Conservation (phyloP, 2,888 invertebrate genomes). For the Tridacna crocea region DNA sequence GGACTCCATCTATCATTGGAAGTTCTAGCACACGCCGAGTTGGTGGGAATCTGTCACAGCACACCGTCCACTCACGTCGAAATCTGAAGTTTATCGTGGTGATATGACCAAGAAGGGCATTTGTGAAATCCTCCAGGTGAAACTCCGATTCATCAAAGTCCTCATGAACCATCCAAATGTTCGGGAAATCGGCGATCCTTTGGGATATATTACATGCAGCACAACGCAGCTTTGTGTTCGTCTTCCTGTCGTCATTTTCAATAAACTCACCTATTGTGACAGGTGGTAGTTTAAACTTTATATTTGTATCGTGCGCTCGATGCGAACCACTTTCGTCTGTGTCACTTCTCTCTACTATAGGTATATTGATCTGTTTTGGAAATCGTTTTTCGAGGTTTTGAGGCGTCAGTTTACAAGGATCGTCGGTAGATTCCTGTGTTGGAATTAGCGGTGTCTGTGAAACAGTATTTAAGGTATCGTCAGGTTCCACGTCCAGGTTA, state of each 20-base stretch:
- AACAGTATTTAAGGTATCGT: not conserved
- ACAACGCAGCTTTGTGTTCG: not conserved
- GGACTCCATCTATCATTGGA: not conserved
- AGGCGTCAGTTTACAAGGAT: not conserved
- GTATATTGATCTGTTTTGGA: slow-evolving; percentile 13
- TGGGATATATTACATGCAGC: not conserved
- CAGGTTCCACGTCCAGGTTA: not conserved
- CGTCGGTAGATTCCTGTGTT: not conserved
- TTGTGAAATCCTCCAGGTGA: slow-evolving; percentile 7
- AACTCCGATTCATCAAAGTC: not conserved
- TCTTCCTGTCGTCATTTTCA: not conserved
- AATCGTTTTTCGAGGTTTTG: slow-evolving; percentile 5
- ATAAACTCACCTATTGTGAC: slow-evolving; percentile 2
- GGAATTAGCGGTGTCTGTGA: not conserved
- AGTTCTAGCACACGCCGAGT: not conserved
- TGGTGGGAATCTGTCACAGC: slow-evolving; percentile 9
- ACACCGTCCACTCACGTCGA: slow-evolving; percentile 1
- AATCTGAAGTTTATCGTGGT: not conserved
- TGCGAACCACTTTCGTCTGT: slow-evolving; percentile 9
- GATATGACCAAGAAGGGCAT: slow-evolving; percentile 13
- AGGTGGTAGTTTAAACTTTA: slow-evolving; percentile 10
- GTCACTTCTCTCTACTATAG: slow-evolving; percentile 2
- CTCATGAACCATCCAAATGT: slow-evolving; percentile 6
- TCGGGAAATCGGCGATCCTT: not conserved
- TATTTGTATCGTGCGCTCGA: not conserved